Conservation (phyloP, 2,797 vertebrate genomes). For the Oceanodroma leucorhoa region DNA sequence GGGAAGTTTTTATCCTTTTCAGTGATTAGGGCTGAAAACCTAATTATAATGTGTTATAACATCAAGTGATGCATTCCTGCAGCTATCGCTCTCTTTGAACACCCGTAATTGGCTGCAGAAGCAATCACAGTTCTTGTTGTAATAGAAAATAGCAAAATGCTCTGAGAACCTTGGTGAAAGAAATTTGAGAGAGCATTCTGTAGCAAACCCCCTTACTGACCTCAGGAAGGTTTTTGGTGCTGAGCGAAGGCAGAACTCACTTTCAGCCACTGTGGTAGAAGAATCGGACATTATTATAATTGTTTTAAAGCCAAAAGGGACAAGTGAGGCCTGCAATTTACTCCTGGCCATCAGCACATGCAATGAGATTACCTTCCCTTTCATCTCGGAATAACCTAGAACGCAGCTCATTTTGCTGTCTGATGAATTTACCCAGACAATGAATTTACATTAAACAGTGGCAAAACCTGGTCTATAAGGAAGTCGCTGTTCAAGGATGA, state of each 20-base stretch:
- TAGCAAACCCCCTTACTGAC: not conserved
- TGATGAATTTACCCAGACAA: not conserved
- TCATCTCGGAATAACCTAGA: not conserved
- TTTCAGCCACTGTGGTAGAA: not conserved
- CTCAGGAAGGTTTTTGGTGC: not conserved
- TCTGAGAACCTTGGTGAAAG: not conserved
- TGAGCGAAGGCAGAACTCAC: not conserved
- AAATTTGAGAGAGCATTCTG: not conserved
- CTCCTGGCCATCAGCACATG: not conserved
- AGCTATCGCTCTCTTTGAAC: slow-evolving; percentile 20
- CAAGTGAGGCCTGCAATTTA: not conserved
- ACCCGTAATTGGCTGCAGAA: slow-evolving; percentile 27
- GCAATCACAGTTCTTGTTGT: slow-evolving; percentile 9
- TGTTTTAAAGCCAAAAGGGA: not conserved
- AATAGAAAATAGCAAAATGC: slow-evolving; percentile 12
- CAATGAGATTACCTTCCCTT: not conserved
- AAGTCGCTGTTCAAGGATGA: not conserved
- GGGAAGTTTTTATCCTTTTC: not conserved
- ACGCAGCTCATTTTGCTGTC: not conserved
- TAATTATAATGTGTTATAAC: slow-evolving; percentile 30
- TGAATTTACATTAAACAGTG: not conserved
- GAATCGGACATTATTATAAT: not conserved
- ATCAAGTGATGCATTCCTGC: slow-evolving; percentile 15
- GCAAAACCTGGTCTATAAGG: not conserved
- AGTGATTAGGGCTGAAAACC: slow-evolving; percentile 33